A percentile compares a stretch with the other conserved stretches of the same genome.
These are phyloP conservation scores for Microctonus hyperodae DNA, from an alignment of 2,888 invertebrate genomes.

Conservation along the genomic window DNA sequence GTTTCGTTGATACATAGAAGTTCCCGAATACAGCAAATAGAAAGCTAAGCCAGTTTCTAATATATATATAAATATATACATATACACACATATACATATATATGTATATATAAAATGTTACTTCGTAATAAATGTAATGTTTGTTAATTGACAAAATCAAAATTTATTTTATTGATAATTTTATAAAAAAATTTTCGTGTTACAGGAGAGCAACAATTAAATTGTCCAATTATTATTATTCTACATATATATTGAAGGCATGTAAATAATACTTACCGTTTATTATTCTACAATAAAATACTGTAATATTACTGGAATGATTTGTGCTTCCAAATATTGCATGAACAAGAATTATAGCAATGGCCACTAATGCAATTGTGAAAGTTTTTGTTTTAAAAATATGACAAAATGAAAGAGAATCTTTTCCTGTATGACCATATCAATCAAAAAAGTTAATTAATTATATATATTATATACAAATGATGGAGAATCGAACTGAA, in stretches of 20 bases:
- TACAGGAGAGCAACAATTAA: too few relatives aligned
- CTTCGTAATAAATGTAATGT: not conserved
- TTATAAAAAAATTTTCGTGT: too few relatives aligned
- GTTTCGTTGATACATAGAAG: too few relatives aligned
- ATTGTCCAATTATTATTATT: not conserved
- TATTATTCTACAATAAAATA: too few relatives aligned
- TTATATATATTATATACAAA: not conserved
- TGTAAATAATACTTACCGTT: too few relatives aligned
- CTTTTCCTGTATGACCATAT: not conserved
- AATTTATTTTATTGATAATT: not conserved
- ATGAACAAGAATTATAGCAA: not conserved
- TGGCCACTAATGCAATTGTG: not conserved
- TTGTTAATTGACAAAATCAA: not conserved
- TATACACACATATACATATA: not conserved
- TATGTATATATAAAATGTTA: not conserved
- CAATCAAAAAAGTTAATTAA: not conserved
- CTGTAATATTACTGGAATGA: too few relatives aligned
- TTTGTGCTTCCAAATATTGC: not conserved
- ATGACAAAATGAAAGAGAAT: not conserved
- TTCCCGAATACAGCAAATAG: not conserved
- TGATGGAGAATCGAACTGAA: conserved; percentile 38
- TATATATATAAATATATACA: not conserved
- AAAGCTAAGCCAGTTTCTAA: not conserved
- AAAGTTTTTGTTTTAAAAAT: not conserved
- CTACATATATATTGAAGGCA: too few relatives aligned